Base-by-base conservation (phyloP, 2,888 invertebrate genomes). In the Pegoplata infirma region DNA sequence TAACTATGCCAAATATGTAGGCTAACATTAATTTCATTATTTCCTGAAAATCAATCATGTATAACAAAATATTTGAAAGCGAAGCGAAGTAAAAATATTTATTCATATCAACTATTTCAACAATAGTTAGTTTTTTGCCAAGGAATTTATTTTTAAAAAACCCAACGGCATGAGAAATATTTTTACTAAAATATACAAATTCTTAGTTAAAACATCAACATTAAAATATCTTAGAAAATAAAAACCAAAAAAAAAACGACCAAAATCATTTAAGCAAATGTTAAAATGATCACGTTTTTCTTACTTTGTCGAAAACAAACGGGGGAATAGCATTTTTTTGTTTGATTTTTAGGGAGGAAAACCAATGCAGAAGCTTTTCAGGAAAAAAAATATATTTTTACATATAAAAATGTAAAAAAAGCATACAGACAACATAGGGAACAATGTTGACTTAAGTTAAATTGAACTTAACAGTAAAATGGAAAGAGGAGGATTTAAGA, bases 271-370 rank as follows among this genome's bases (percentile, higher is more conserved):
- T 82, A 83, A 79, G 84, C 84, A 87, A 86, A 87, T 85, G 85
- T 85, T 87, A 85, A 88, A 88, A 83, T 82, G 87, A 87, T 87
- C 87, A 87, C 87, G 88, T 87, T 87, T 87, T 86, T n/a, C n/a
- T 81, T 40, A 32, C 51, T 32, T 55, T 61, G 59, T 47, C n/a
- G n/a, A n/a, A n/a, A 10, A 25, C 8, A 14, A 58, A 49, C 28
- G 55, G 46, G 63, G 40, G 72, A 40, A 59, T 64, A 19, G 47
- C 59, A 66, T 72, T 67, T 47, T 32, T 64, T 59, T n/a, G 28
- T 55, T 59, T 66, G 21, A 2, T n/a, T n/a, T 61, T 28, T 14
- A 17, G n/a, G 32, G 53, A 55, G 40, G 67, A 72, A 76, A 21
- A 51, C 8, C 21, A 46, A 72, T 75, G 71, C 71, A 75, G 75